Base-by-base conservation (phyloP, 2,888 invertebrate genomes). In the Ichneumoninae sp. region DNA sequence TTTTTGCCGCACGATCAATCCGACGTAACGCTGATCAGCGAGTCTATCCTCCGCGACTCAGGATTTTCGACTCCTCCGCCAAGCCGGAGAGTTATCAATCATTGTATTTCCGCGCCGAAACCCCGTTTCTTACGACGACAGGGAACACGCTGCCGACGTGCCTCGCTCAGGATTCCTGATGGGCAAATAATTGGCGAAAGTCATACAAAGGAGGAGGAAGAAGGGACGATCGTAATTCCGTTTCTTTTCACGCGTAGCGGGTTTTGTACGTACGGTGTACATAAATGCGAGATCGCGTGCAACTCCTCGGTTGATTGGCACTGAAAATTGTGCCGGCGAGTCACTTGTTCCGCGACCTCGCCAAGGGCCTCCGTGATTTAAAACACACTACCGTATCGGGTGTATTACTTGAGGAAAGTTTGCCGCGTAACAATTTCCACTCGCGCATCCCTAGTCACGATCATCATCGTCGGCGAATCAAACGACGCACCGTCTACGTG, bases 121-220 rank as follows among this genome's bases (percentile, higher is more conserved):
- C 63, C 40, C 44, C 33, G 75, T 69, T 75, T 77, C 52, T 52
- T 65, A 63, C 74, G 79, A 80, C 79, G 75, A 44, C 63, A 33
- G 63, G 33, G 33, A 30, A 60, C 73, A 40, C 22, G 75, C 75
- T 63, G 75, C 75, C 52, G 78, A 69, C 60, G 60, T 65, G 40
- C 75, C 80, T 76, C 65, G 54, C 70, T 70, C 40, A 70, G 44
- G 75, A 70, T 71, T 83, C 54, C 50, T 87, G 83, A 87, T 85
- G 87, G 81, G 87, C 76, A 87, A 79, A 86, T 87, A 87, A 87
- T 87, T 86, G 87, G 85, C 86, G 85, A 86, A 85, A 86, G 87
- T 86, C 77, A 47, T 73, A 44, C 63, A 50, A 30, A 60, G 71
- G 60, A 22, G 63, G 60, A 63, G 71, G 54, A 50, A 47, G 33